Evolutionary conservation across 1,140 invertebrate species (phyloP).

Genomic region (Bombus confusus): DNA sequence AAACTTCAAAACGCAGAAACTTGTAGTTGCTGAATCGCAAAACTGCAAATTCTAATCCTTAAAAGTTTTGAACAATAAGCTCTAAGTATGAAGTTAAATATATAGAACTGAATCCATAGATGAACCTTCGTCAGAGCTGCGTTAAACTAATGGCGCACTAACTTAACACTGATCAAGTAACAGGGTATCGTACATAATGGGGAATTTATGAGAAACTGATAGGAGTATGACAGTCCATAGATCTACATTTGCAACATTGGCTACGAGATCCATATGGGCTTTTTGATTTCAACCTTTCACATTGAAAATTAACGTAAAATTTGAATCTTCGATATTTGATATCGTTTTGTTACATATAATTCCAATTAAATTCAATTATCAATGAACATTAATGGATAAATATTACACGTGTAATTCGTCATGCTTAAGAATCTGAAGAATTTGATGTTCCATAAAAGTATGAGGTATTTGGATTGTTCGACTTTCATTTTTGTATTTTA

Average conservation of each 20-base stretch:
- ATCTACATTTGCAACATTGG: not conserved
- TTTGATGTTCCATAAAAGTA: too few relatives aligned
- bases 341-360: not conserved
- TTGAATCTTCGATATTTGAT: not conserved
- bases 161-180: slow-evolving; percentile 17
- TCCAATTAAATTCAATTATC: not conserved
- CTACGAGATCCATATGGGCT: not conserved
- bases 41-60: not conserved
- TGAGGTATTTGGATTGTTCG: too few relatives aligned
- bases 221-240: not conserved
- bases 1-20: too few relatives aligned
- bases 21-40: not conserved
- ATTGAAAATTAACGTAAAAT: not conserved
- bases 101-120: not conserved
- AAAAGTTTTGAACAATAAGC: not conserved
- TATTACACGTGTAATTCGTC: not conserved
- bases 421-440: too few relatives aligned
- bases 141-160: slow-evolving; percentile 25
- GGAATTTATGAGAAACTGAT: slow-evolving; percentile 39
- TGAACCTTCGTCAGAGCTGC: not conserved
- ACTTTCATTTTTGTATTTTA: not conserved
- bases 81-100: not conserved
- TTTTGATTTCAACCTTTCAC: not conserved
- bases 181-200: not conserved
- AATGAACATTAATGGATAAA: not conserved